Evolutionary conservation across 2,113 vertebrate species (phyloP), one percentile per base, ranked within the genome.

Genomic region (Ceyx melanurus): DNA sequence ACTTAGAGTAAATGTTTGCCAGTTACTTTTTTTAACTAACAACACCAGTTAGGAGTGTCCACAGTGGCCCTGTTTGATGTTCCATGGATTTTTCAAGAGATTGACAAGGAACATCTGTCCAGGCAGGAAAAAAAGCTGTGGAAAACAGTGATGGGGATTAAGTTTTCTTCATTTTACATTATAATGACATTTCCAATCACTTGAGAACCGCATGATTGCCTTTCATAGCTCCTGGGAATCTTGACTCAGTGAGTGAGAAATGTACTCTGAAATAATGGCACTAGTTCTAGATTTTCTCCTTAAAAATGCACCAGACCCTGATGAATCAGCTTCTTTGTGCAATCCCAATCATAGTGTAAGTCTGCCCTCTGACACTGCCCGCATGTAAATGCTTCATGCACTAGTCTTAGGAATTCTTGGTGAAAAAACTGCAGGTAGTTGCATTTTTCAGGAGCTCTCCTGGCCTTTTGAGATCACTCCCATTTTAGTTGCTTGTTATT

Each of bases 141-240:
- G 75, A 85, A 89, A 89, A 95, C 37, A 93, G 56, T 89, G 70
- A 81, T 11, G 16, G 56, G 79, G 79, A 92, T 89, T 90, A 92
- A 76, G 86, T 95, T 93, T 94, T 92, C 72, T 95, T 82, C 90
- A 76, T 91, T 95, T 95, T 80, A 89, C 85, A 80, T 91, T 94
- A 58, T 82, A 95, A 95, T 82, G 82, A 90, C 75, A 80, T 91
- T 92, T 92, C 85, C 82, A 92, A 85, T 93, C 92, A 89, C 89
- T 92, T 73, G 79, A 92, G 85, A 91, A 70, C 37, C 0, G 35
- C 78, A 89, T 92, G 89, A 94, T 88, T 96, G 88, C 88, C 75
- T 91, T 95, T 91, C 88, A 70, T 62, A 85, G 56, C 92, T 91
- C 89, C 71, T 92, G 82, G 94, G 94, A 95, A 92, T 87, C 89